A percentile compares a stretch with the other conserved stretches of the same genome.
Conservation (phyloP, 2,113 vertebrate species). For the Pica pica region DNA sequence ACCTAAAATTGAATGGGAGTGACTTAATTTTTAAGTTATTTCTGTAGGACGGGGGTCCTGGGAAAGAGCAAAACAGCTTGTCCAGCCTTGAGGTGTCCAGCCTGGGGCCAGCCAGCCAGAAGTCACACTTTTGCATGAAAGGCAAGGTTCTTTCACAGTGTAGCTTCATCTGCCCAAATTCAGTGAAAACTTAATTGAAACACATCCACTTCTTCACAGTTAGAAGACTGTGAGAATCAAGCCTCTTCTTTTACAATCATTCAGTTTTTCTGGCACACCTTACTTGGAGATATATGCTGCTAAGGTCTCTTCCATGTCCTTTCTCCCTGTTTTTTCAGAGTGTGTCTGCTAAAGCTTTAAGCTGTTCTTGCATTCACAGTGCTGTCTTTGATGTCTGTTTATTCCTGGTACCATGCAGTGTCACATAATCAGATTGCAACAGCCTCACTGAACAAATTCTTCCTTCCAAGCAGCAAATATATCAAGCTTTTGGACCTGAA, state of each 20-base stretch:
- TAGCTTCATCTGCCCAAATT: neutral
- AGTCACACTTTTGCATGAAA: neutral
- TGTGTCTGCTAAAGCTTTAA: neutral
- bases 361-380: neutral
- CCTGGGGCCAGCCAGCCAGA: neutral
- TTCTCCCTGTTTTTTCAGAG: neutral
- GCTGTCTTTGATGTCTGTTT: constrained; percentile 9
- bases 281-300: neutral
- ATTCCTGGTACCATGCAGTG: neutral
- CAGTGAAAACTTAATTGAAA: neutral
- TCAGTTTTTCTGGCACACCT: neutral
- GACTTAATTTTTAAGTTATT: neutral
- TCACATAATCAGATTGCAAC: neutral
- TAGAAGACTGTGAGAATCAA: neutral
- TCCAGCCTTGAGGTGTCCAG: neutral
- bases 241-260: neutral
- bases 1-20: neutral
- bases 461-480: neutral
- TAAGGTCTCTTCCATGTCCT: neutral
- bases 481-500: neutral
- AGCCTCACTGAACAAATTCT: neutral
- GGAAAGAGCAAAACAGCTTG: neutral
- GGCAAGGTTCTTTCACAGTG: neutral
- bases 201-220: neutral
- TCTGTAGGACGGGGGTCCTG: neutral